These are phyloP conservation scores for Sarcophilus harrisii DNA, from an alignment of 2,797 vertebrate genomes.

Conservation along the genomic window DNA sequence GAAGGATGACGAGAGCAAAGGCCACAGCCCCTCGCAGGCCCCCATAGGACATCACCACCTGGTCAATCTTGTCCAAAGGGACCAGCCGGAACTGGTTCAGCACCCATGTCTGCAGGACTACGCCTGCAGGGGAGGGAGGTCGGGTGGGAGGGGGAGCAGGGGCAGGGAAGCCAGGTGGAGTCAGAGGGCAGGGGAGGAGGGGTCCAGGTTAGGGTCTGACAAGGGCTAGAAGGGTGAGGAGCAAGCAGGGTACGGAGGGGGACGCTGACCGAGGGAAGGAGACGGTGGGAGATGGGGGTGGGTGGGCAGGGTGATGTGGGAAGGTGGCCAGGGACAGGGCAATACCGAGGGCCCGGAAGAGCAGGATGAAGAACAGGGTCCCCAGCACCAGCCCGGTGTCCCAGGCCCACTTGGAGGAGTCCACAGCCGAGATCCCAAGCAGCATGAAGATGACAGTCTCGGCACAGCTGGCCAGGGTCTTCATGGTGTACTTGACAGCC, in stretches of 20 bases:
- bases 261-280: constrained; percentile 32
- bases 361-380: constrained; percentile 95
- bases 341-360: constrained; percentile 94
- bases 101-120: constrained; percentile 93
- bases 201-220: constrained; percentile 54
- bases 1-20: constrained; percentile 94
- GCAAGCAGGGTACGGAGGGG: constrained; percentile 18
- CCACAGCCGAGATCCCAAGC: constrained; percentile 95
- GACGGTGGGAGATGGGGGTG: background rate
- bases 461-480: constrained; percentile 95
- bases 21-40: constrained; percentile 96
- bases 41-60: constrained; percentile 98
- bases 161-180: constrained; percentile 44
- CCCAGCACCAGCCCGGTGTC: constrained; percentile 94
- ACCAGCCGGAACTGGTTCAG: constrained; percentile 95
- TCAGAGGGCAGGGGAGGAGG: constrained; percentile 4
- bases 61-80: constrained; percentile 95
- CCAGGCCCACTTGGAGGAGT: constrained; percentile 98
- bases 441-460: constrained; percentile 99
- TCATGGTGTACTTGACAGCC: constrained; percentile 97
- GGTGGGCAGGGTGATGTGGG: background rate
- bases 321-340: constrained; percentile 32
- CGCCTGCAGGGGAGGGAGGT: constrained; percentile 87
- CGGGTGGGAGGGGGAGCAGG: constrained; percentile 63
- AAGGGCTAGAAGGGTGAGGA: constrained; percentile 51